A percentile compares a stretch with the other conserved stretches of the same genome.
These are phyloP conservation scores for Helostoma temminkii DNA, from an alignment of 2,797 vertebrate genomes.

Conservation along the genomic window DNA sequence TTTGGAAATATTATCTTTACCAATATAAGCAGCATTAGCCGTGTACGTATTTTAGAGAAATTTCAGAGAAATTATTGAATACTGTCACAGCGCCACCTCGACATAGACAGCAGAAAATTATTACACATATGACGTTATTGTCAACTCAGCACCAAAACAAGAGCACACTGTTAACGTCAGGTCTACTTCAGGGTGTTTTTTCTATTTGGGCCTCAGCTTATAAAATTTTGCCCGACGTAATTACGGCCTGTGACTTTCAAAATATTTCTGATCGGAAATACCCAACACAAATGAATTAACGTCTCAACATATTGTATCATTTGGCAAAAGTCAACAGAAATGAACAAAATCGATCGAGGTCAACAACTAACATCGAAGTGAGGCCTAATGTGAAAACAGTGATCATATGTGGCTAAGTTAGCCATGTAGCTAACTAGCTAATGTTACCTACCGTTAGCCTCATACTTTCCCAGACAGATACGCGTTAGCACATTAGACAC, in stretches of 20 bases:
- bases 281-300: neutral
- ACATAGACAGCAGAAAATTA: no score
- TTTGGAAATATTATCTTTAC: neutral
- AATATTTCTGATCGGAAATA: conserved; percentile 6
- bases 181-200: conserved; percentile 4
- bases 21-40: neutral
- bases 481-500: neutral
- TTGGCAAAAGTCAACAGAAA: neutral
- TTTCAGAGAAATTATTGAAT: no score
- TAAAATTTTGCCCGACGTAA: conserved; percentile 35
- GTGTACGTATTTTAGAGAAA: neutral
- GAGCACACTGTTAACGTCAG: neutral
- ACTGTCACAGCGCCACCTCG: no score
- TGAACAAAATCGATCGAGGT: neutral
- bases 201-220: conserved; percentile 44
- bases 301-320: neutral
- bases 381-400: conserved; percentile 58
- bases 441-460: conserved; percentile 34
- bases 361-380: neutral
- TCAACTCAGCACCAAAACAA: neutral
- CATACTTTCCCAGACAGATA: conserved; percentile 14
- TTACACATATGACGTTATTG: no score
- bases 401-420: conserved; percentile 48
- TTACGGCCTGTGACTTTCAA: conserved; percentile 42
- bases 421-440: conserved; percentile 54